Evolutionary conservation across 2,797 vertebrate genomes (phyloP).

Genomic region (Aratinga solstitialis): DNA sequence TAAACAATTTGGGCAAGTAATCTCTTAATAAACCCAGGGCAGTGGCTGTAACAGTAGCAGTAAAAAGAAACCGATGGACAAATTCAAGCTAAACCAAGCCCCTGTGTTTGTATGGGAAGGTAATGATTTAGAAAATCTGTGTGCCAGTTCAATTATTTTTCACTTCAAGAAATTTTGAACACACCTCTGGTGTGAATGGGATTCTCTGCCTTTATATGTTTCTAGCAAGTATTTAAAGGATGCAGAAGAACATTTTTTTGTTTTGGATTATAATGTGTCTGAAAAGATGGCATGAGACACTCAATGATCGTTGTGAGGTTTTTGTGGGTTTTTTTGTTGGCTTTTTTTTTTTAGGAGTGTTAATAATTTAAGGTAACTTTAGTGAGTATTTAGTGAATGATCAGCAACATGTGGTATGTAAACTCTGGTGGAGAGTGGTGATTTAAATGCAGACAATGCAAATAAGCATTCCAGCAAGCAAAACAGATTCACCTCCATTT

Average conservation of each 20-base stretch:
- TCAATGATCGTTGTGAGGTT: background rate
- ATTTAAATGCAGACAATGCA: conserved; percentile 26
- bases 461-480: background rate
- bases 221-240: conserved; percentile 68
- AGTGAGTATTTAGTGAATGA: background rate
- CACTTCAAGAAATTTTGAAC: conserved; percentile 68
- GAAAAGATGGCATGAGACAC: background rate
- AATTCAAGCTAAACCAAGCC: background rate
- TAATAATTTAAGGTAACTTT: conserved; percentile 7
- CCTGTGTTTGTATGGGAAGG: background rate
- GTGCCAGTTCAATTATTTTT: conserved; percentile 65
- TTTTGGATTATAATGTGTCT: conserved; percentile 54
- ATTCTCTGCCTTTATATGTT: conserved; percentile 60
- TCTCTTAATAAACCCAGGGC: conserved; percentile 38
- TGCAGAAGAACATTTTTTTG: conserved; percentile 25
- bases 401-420: conserved; percentile 49
- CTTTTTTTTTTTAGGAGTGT: background rate
- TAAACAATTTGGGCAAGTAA: conserved; percentile 44
- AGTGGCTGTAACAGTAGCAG: background rate
- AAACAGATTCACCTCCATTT: background rate
- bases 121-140: conserved; percentile 72
- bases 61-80: conserved; percentile 19
- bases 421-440: background rate
- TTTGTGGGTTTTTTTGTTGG: background rate
- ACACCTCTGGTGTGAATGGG: conserved; percentile 55